phyloP scores from a whole-genome alignment of 2,888 invertebrate species.

The Drosophila macrospina region DNA sequence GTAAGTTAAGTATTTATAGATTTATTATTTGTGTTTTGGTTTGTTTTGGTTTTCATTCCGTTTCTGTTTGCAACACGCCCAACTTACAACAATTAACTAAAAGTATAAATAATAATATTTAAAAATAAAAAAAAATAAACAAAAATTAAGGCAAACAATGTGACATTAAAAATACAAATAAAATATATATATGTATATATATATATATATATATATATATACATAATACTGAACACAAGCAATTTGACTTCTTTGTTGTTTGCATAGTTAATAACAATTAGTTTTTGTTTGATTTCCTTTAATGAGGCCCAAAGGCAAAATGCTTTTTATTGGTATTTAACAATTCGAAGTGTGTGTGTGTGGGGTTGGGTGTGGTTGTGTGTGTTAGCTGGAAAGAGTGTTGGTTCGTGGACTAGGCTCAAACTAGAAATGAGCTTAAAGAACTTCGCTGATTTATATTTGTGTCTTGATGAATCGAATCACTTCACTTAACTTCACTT shows the following conservation, averaged over 20 bases:
- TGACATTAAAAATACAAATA: constrained; percentile 28
- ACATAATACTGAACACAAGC: constrained; percentile 83
- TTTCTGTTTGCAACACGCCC: constrained; percentile 52
- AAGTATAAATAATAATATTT: no score
- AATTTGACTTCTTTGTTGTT: constrained; percentile 45
- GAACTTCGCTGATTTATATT: neutral
- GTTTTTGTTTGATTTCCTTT: constrained; percentile 6
- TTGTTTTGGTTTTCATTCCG: constrained; percentile 10
- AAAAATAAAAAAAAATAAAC: neutral
- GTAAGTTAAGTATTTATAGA: constrained; percentile 43
- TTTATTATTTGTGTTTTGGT: constrained; percentile 18
- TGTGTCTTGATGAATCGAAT: constrained; percentile 20
- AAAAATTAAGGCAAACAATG: constrained; percentile 41
- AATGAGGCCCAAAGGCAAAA: constrained; percentile 11
- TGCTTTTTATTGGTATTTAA: constrained; percentile 21
- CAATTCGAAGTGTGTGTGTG: constrained; percentile 10
- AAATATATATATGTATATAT: constrained; percentile 60
- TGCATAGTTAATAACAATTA: constrained; percentile 15
- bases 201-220: constrained; percentile 62
- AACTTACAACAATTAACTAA: constrained; percentile 38
- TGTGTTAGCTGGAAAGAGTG: constrained; percentile 7
- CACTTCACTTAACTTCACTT: no score
- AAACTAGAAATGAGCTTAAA: constrained; percentile 39
- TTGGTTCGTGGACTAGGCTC: constrained; percentile 39
- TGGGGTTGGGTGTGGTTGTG: constrained; percentile 1